Evolutionary conservation across 2,888 invertebrate genomes (phyloP).

Genomic region (Erebia epiphron): DNA sequence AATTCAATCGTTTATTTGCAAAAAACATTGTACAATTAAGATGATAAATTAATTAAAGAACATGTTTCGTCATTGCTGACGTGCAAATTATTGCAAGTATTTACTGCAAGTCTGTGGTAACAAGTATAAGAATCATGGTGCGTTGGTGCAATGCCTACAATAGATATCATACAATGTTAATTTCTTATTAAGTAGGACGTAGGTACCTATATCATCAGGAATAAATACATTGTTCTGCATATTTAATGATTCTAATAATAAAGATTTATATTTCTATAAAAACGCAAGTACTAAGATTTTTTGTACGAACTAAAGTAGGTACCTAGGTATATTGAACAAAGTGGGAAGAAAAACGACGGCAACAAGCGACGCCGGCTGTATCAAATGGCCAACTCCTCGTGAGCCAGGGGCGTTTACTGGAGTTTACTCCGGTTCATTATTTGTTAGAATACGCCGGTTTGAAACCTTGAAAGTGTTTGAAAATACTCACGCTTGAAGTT

Average conservation of each 20-base stretch:
- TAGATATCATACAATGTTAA: background rate
- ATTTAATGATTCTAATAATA: too few species aligned
- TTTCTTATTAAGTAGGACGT: background rate
- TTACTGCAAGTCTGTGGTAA: too few species aligned
- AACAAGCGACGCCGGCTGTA: slow-evolving; percentile 64
- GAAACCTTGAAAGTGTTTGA: slow-evolving; percentile 26
- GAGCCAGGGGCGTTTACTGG: slow-evolving; percentile 62
- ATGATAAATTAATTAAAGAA: too few species aligned
- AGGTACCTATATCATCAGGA: too few species aligned
- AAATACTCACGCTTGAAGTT: slow-evolving; percentile 12
- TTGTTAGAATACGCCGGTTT: slow-evolving; percentile 60
- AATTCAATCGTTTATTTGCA: too few species aligned
- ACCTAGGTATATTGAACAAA: slow-evolving; percentile 24
- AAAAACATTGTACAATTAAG: too few species aligned
- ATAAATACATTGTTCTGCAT: too few species aligned
- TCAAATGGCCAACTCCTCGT: slow-evolving; percentile 70
- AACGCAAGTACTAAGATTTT: background rate
- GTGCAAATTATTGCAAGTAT: too few species aligned
- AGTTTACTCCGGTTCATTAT: slow-evolving; percentile 70
- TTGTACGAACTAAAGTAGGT: slow-evolving; percentile 18
- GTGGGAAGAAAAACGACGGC: slow-evolving; percentile 30
- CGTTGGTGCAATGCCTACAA: background rate
- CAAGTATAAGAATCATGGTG: too few species aligned
- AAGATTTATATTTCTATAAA: too few species aligned
- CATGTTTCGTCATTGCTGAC: too few species aligned